Percentiles rank a stretch among this genome's conserved stretches.
phyloP scores from a whole-genome alignment of 2,113 vertebrate species.

The Podarcis cretensis region DNA sequence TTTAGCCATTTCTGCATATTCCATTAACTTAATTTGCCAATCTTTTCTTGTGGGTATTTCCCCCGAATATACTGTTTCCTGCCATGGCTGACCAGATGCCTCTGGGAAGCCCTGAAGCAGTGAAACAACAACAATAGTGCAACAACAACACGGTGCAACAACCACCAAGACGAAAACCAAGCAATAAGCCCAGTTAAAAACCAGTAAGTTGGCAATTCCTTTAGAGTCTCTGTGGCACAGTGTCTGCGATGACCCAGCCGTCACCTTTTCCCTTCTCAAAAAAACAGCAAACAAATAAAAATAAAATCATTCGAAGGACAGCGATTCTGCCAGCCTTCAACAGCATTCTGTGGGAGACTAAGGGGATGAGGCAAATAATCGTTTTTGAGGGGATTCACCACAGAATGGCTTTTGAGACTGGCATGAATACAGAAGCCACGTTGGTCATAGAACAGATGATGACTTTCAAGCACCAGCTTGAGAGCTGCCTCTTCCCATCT shows the following conservation, averaged over 20 bases:
- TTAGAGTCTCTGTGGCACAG: background rate
- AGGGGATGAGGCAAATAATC: too few species aligned
- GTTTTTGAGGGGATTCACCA: too few species aligned
- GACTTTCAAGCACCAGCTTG: background rate
- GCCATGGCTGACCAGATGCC: too few species aligned
- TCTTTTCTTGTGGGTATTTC: too few species aligned
- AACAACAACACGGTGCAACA: background rate
- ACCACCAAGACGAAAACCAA: background rate
- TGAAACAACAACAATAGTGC: background rate
- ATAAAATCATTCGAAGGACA: background rate
- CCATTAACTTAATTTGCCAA: too few species aligned
- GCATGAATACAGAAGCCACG: background rate
- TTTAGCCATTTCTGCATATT: too few species aligned
- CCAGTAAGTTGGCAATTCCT: background rate
- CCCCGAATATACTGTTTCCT: too few species aligned
- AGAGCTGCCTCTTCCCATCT: background rate
- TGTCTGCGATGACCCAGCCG: background rate
- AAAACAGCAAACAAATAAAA: too few species aligned
- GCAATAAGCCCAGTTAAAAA: background rate
- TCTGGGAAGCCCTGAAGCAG: too few species aligned
- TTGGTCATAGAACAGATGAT: background rate
- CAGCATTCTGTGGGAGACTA: too few species aligned
- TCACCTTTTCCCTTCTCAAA: background rate
- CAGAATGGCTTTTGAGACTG: background rate
- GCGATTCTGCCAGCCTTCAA: background rate